phyloP scores from a whole-genome alignment of 2,797 vertebrate species.

The Euphonia xanthogaster region DNA sequence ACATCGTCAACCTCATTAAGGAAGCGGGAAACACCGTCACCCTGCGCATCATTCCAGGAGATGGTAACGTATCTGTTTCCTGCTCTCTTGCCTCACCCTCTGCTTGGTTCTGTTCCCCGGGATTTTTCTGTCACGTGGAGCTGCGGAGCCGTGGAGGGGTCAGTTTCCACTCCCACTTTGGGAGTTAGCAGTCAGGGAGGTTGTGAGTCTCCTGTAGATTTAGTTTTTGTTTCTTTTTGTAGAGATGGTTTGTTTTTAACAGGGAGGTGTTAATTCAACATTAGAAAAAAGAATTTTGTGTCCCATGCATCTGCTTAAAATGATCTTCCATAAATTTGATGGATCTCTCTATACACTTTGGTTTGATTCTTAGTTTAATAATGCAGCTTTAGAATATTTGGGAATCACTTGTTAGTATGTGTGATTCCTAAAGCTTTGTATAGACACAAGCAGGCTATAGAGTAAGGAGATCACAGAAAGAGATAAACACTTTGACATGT shows the following conservation, averaged over 20 bases:
- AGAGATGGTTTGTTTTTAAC: background rate
- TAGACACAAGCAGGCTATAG: background rate
- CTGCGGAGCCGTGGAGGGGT: background rate
- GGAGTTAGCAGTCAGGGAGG: background rate
- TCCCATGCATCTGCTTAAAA: background rate
- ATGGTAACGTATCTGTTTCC: constrained; percentile 85
- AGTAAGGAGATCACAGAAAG: constrained; percentile 31
- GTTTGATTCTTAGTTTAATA: background rate
- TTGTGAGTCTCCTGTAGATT: background rate
- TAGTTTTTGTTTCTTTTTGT: background rate
- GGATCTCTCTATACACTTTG: background rate
- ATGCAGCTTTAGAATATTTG: background rate
- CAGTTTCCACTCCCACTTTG: fast-evolving
- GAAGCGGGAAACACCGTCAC: constrained; percentile 99
- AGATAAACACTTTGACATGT: constrained; percentile 14
- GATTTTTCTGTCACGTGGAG: background rate
- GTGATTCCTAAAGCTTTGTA: constrained; percentile 6
- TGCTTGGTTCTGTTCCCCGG: background rate
- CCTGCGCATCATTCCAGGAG: constrained; percentile 98
- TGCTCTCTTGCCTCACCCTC: constrained; percentile 3
- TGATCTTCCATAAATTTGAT: background rate
- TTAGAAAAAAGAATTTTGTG: fast-evolving
- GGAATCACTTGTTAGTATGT: background rate
- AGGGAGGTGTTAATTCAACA: background rate
- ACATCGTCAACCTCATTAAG: constrained; percentile 99